Conservation (phyloP, 1,140 invertebrate genomes). For the Maniola jurtina region DNA sequence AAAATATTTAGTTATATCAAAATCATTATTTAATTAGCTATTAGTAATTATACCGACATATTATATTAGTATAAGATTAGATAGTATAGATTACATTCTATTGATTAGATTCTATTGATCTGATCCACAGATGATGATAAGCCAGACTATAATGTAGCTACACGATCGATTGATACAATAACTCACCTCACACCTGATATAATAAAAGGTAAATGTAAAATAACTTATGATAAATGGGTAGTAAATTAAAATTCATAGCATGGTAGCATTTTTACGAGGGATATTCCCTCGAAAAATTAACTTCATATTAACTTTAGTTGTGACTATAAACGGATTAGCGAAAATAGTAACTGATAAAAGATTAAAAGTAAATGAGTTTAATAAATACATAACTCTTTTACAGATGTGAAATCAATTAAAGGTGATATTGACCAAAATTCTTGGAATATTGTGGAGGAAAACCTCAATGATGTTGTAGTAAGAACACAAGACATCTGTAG, state of each 20-base stretch:
- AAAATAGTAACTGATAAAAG: not conserved
- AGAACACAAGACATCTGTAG: slow-evolving; percentile 35
- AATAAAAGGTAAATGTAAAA: not conserved
- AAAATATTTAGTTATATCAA: too few species aligned
- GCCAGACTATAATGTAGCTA: not conserved
- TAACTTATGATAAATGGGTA: not conserved
- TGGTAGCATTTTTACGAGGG: too few species aligned
- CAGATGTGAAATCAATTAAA: slow-evolving; percentile 36
- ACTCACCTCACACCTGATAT: not conserved
- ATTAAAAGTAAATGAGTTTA: not conserved
- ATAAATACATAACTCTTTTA: slow-evolving; percentile 4
- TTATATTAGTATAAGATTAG: too few species aligned
- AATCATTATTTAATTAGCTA: too few species aligned
- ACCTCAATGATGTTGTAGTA: slow-evolving; percentile 37
- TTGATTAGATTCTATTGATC: not conserved
- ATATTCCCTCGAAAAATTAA: too few species aligned
- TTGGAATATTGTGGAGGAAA: slow-evolving; percentile 29
- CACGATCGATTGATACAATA: not conserved
- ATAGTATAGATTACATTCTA: not conserved
- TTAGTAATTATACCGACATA: too few species aligned
- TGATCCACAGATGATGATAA: not conserved
- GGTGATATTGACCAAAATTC: slow-evolving; percentile 28
- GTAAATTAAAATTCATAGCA: too few species aligned
- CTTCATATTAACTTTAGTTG: too few species aligned
- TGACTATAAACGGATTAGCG: too few species aligned